Evolutionary conservation across 2,797 vertebrate genomes (phyloP).

Genomic region (Lithobates sylvaticus): DNA sequence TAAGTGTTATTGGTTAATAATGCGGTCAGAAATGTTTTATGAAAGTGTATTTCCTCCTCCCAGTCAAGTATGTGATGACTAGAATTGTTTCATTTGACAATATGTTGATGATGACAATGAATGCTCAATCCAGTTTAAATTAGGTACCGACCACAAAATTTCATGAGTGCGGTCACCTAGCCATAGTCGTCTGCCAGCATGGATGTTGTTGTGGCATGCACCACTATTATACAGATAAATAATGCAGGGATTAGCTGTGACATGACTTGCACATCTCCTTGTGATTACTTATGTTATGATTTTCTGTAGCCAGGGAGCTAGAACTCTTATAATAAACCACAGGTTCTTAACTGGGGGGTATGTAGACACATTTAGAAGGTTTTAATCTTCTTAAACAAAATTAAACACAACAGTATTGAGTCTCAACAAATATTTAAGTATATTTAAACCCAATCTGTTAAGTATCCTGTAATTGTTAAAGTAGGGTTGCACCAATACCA

Average conservation of each 20-base stretch:
- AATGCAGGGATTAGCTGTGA: neutral
- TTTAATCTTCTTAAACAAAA: too few species aligned
- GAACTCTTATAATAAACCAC: neutral
- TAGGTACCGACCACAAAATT: neutral
- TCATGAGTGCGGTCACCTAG: neutral
- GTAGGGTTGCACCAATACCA: too few species aligned
- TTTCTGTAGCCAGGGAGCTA: conserved; percentile 2
- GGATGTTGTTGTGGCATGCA: conserved; percentile 4
- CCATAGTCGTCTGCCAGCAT: conserved; percentile 8
- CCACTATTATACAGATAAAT: neutral
- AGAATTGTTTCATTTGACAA: conserved; percentile 16
- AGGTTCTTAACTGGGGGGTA: neutral
- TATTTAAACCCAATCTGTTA: too few species aligned
- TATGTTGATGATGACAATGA: conserved; percentile 30
- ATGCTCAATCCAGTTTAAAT: neutral
- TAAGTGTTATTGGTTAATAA: neutral
- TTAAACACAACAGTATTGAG: too few species aligned
- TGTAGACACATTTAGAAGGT: neutral
- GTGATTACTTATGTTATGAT: neutral
- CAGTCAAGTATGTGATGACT: neutral
- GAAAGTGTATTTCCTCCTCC: neutral
- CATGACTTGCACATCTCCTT: neutral
- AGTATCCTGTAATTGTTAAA: too few species aligned
- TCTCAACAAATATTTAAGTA: too few species aligned
- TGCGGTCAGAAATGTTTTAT: neutral